These are phyloP conservation scores for Harpegnathos saltator DNA, from an alignment of 1,140 invertebrate genomes.

Conservation along the genomic window DNA sequence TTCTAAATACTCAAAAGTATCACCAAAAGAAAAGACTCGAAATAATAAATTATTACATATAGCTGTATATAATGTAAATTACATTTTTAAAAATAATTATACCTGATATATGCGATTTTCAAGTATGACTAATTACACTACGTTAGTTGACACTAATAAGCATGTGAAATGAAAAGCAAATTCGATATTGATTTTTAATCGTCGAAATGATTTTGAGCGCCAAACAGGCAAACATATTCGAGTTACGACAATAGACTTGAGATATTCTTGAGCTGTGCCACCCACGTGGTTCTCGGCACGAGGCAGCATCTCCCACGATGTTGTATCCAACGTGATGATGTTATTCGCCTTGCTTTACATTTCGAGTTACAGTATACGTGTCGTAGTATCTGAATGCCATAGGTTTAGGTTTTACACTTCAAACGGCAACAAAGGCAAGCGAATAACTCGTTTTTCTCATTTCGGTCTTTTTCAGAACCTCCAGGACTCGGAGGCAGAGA, in stretches of 20 bases:
- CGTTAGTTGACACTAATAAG: no score
- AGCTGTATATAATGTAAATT: background rate
- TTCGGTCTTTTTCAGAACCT: conserved; percentile 89
- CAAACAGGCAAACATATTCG: no score
- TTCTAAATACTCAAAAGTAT: background rate
- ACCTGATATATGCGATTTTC: background rate
- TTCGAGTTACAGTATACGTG: background rate
- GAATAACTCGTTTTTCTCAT: conserved; percentile 18
- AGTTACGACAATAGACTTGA: conserved; percentile 10
- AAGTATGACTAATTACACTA: no score
- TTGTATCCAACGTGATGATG: background rate
- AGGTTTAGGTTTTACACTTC: background rate
- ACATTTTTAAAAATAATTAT: background rate
- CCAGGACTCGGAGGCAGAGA: conserved; percentile 93
- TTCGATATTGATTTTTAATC: no score
- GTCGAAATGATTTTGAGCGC: no score
- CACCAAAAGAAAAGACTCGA: no score
- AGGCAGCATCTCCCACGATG: conserved; percentile 27
- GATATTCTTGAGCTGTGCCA: conserved; percentile 28
- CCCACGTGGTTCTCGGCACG: conserved; percentile 42
- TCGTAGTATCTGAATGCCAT: no score
- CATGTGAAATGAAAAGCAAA: no score
- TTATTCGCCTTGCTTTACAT: background rate
- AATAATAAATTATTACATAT: background rate
- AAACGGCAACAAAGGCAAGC: background rate